These are phyloP conservation scores for Cuculus canorus DNA, from an alignment of 2,797 vertebrate species.

Conservation along the genomic window DNA sequence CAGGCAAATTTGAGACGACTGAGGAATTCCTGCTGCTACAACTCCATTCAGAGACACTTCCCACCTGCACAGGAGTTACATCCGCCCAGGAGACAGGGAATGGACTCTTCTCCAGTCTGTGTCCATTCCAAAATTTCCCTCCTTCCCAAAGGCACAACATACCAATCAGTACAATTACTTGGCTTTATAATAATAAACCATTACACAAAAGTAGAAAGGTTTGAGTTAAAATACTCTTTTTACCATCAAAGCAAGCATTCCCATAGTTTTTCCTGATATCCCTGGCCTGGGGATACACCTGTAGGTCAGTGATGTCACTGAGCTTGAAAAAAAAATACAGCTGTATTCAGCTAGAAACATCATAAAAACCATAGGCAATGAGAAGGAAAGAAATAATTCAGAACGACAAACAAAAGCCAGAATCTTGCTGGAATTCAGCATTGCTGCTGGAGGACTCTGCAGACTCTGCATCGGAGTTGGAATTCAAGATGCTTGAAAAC, in stretches of 20 bases:
- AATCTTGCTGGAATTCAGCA: not conserved
- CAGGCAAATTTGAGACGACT: not conserved
- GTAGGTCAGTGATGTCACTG: not conserved
- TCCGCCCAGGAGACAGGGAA: not conserved
- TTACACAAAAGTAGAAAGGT: not conserved
- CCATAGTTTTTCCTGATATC: not conserved
- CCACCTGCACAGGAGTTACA: fast-evolving
- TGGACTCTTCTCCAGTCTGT: not conserved
- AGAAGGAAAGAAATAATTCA: not conserved
- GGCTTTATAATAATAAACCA: not conserved
- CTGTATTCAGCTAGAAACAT: not conserved
- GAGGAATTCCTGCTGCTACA: not conserved
- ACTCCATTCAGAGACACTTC: not conserved
- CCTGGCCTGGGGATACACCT: not conserved
- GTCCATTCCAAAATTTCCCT: not conserved
- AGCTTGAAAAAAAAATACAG: not conserved
- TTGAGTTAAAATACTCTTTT: not conserved
- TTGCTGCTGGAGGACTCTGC: not conserved
- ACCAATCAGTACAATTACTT: not conserved
- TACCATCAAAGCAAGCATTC: not conserved
- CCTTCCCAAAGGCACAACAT: not conserved
- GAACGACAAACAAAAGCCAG: not conserved
- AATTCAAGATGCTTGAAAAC: not conserved
- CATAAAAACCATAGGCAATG: not conserved
- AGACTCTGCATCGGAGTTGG: not conserved